Evolutionary conservation across 2,888 invertebrate genomes (phyloP), one percentile per base, ranked within the genome.

Genomic region (Lordiphosa fenestrarum): DNA sequence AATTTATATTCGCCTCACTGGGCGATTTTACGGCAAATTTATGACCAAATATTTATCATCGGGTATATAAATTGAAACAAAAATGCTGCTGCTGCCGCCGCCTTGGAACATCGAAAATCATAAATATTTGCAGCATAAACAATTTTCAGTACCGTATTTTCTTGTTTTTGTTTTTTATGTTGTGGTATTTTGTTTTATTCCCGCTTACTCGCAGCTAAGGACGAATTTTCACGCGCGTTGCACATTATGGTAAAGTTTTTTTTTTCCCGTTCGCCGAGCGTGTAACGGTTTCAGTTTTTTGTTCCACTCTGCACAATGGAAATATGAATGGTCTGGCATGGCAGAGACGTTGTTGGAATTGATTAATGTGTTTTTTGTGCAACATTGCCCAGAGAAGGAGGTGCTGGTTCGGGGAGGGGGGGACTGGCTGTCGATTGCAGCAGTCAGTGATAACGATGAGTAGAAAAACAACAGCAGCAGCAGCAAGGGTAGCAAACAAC

Each of bases 171-270:
- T n/a, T 49, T 46, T 46, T 6, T 15, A 4, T 33, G 21, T 37
- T 62, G 36, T 56, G 36, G 41, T 44, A 41, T 46, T 53, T 48
- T 36, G 12, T 39, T 30, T 55, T 56, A 36, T 62, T 51, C 68
- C 66, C 50, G 50, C 54, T 65, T 63, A 66, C 66, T 56, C 57
- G 56, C 66, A 33, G 44, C 71, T 68, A 75, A 77, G 84, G 78
- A 81, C 66, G 78, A 84, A 73, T 84, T 77, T 84, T 77, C 71
- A 84, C 84, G 73, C 84, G 82, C 73, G 64, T 55, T 84, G 84
- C 76, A 77, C 76, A 84, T 73, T 73, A 69, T 75, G 73, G 67
- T 33, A 66, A 66, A 65, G 67, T 67, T 77, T 57, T 55, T 64
- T 15, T 50, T 50, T 44, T 48, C 57, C 60, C 55, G 81, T 60